These are phyloP conservation scores for Philopotamus ludificatus DNA, from an alignment of 1,140 invertebrate genomes.

Conservation along the genomic window DNA sequence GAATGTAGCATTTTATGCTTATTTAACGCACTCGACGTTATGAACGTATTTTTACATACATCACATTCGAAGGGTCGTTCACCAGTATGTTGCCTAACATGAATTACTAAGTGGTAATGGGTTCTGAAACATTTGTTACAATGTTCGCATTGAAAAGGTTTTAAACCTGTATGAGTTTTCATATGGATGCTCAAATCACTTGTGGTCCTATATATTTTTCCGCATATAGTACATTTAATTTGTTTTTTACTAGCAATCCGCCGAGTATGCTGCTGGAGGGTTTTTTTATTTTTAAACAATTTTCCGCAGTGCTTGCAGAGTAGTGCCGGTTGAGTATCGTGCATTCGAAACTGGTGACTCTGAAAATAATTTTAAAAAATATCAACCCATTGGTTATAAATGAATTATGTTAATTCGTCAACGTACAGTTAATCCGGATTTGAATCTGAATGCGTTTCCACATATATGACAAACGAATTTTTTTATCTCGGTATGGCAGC, in stretches of 20 bases:
- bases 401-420: background rate
- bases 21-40: constrained; percentile 48
- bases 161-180: constrained; percentile 63
- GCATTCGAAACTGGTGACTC: constrained; percentile 33
- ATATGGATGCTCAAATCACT: constrained; percentile 72
- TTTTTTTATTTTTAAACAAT: constrained; percentile 43
- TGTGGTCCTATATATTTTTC: constrained; percentile 64
- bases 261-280: constrained; percentile 46
- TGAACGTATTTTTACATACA: constrained; percentile 52
- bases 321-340: constrained; percentile 15
- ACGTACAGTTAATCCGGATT: background rate
- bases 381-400: background rate
- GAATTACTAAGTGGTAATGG: constrained; percentile 57
- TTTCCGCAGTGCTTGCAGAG: constrained; percentile 49
- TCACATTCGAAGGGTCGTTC: constrained; percentile 63
- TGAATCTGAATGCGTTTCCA: background rate
- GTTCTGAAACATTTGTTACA: constrained; percentile 77
- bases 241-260: constrained; percentile 49
- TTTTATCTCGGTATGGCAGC: background rate
- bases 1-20: constrained; percentile 61
- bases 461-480: background rate
- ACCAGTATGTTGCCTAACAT: constrained; percentile 60
- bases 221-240: constrained; percentile 67
- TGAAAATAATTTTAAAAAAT: constrained; percentile 14
- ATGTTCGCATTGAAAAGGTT: constrained; percentile 64